phyloP scores from a whole-genome alignment of 2,113 vertebrate genomes.

The Pseudolaguvia tuberculata region DNA sequence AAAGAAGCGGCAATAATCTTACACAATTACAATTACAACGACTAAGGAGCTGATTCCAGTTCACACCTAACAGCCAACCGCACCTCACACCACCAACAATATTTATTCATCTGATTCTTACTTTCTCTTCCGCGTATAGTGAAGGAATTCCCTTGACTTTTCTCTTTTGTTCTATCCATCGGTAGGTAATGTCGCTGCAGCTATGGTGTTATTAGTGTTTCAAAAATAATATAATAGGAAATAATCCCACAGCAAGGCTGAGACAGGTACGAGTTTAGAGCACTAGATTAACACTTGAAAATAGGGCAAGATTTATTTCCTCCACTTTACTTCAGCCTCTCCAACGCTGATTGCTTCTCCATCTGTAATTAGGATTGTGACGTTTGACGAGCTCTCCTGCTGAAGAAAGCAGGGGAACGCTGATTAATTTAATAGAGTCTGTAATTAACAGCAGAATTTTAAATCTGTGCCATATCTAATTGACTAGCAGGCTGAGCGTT shows the following conservation, averaged over 20 bases:
- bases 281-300: constrained; percentile 19
- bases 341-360: constrained; percentile 43
- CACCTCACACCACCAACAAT: constrained; percentile 1
- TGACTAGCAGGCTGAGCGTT: constrained; percentile 30
- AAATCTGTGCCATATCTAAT: constrained; percentile 40
- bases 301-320: constrained; percentile 29
- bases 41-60: constrained; percentile 1
- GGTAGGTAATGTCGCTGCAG: neutral
- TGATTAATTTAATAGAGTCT: constrained; percentile 48
- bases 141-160: neutral
- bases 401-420: constrained; percentile 16
- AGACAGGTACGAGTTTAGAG: constrained; percentile 1
- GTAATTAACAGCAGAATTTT: constrained; percentile 44
- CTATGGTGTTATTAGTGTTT: no score
- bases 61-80: neutral
- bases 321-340: constrained; percentile 31
- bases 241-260: neutral
- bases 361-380: constrained; percentile 48
- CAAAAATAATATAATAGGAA: no score
- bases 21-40: neutral
- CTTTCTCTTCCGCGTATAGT: neutral
- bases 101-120: neutral
- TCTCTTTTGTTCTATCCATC: neutral
- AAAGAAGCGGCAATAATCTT: neutral
- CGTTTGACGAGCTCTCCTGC: constrained; percentile 40